Evolutionary conservation across 1,140 invertebrate species (phyloP), one percentile per base, ranked within the genome.

Genomic region (Temnothorax longispinosus): DNA sequence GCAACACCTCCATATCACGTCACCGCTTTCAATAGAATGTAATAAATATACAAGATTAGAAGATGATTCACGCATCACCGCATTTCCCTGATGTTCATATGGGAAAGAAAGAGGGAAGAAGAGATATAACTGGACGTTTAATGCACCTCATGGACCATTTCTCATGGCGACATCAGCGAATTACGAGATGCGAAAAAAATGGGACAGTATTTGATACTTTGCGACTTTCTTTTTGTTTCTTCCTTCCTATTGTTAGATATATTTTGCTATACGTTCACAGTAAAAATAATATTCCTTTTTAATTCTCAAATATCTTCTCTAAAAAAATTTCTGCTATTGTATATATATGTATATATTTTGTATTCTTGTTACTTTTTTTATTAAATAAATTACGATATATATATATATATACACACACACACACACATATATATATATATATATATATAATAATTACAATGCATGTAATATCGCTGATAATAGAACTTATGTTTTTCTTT

Each of bases 161-260:
- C 38, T 72, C 54, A 50, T 7, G 4, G n/a, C 27, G 13, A 60
- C n/a, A 50, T 84, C 56, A 35, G 69, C 54, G 32, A 75, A 74
- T 74, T n/a, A 13, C 27, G 7, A 84, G 15, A 75, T 13, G 6
- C 8, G n/a, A 60, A 44, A 58, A 10, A 62, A 13, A 50, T 74
- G 3, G 7, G 62, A 84, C 52, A 89, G 64, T 65, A 78, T 89
- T 90, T 87, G 56, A 90, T 58, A 89, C 11, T 50, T 74, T 38
- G 32, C 10, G 7, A 62, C 71, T 75, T 60, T 87, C 62, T 27
- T 71, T 41, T 76, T 64, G 27, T 80, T 72, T 58, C 18, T 86
- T 78, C 15, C 21, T 13, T 62, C 67, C 54, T 74, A 60, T 71
- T 88, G 10, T 78, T 50, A 38, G 44, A 80, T 56, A 27, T 56